These are phyloP conservation scores for Coboldia fuscipes DNA, from an alignment of 1,140 invertebrate species.

Conservation along the genomic window DNA sequence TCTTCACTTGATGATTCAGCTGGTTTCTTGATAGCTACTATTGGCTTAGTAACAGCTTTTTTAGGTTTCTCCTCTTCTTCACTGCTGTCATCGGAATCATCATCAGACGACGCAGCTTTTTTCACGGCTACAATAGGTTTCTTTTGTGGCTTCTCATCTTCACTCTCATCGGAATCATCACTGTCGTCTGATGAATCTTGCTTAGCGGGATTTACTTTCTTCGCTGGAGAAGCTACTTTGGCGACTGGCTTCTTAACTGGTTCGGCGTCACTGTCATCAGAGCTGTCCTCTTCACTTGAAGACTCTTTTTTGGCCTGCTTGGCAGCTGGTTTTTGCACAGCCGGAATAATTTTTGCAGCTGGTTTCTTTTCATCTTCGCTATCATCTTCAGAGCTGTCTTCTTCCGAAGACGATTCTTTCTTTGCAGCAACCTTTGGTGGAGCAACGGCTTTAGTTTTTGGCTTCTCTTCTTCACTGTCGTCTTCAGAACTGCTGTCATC, in stretches of 20 bases:
- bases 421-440: conserved; percentile 1
- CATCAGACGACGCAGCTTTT: conserved; percentile 6
- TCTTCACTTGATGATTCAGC: conserved; percentile 7
- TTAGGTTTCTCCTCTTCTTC: conserved; percentile 8
- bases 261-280: conserved; percentile 4
- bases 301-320: conserved; percentile 6
- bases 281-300: conserved; percentile 8
- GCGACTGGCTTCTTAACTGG: conserved; percentile 1
- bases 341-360: conserved; percentile 5
- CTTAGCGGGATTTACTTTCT: conserved; percentile 6
- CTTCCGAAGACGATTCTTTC: conserved; percentile 13
- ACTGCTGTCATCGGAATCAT: conserved; percentile 6
- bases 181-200: conserved; percentile 6
- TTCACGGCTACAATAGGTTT: conserved; percentile 5
- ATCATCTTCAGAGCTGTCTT: conserved; percentile 6
- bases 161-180: conserved; percentile 10
- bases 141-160: conserved; percentile 10
- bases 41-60: conserved; percentile 6
- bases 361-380: conserved; percentile 8
- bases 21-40: conserved; percentile 9
- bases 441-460: conserved; percentile 5
- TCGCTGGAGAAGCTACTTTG: conserved; percentile 2
- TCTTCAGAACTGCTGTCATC: conserved; percentile 2
- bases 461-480: conserved; percentile 1
- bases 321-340: conserved; percentile 4